phyloP scores from a whole-genome alignment of 2,797 vertebrate species.

The Manis crassicaudata region DNA sequence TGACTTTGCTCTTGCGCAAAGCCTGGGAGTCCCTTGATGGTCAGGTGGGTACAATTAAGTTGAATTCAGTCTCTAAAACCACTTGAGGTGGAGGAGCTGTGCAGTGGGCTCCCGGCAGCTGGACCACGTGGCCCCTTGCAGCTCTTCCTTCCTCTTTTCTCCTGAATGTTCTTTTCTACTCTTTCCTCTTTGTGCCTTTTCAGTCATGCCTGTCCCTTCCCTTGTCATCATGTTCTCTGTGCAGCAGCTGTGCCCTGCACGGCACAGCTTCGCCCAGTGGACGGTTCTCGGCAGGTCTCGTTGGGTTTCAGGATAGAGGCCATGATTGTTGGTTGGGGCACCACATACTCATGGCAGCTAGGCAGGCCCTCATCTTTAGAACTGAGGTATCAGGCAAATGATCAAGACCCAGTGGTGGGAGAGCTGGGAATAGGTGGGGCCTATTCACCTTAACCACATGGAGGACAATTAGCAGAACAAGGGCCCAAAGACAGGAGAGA shows the following conservation, averaged over 20 bases:
- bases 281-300: not conserved
- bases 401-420: not conserved
- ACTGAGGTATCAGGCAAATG: not conserved
- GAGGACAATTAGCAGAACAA: not conserved
- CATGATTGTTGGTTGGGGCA: not conserved
- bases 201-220: not conserved
- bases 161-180: not conserved
- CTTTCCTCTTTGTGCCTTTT: not conserved
- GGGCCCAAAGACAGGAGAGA: not conserved
- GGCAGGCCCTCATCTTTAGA: not conserved
- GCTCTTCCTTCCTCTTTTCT: fast-evolving
- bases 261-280: not conserved
- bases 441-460: not conserved
- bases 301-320: not conserved
- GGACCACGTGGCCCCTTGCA: not conserved
- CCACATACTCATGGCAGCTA: not conserved
- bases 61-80: not conserved
- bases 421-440: not conserved
- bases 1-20: not conserved
- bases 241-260: not conserved
- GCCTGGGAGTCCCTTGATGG: not conserved
- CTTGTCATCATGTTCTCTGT: not conserved
- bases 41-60: not conserved
- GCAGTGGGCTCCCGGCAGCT: not conserved
- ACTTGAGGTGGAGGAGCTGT: not conserved